phyloP scores from a whole-genome alignment of 2,797 vertebrate species.

The Hapalemur alaotrensis region DNA sequence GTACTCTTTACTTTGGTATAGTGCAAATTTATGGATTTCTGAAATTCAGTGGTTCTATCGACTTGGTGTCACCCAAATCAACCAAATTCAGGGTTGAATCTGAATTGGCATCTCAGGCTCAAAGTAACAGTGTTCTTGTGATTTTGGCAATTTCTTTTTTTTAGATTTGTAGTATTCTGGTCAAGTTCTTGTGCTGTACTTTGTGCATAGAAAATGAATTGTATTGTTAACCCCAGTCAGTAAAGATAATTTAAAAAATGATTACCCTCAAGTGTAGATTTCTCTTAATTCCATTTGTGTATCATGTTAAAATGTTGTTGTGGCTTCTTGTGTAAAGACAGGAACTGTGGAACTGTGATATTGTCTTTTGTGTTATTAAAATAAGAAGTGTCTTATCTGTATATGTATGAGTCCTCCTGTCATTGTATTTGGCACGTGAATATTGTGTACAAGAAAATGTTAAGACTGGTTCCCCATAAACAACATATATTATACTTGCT shows the following conservation, averaged over 20 bases:
- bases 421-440: conserved; percentile 94
- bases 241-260: conserved; percentile 79
- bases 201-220: conserved; percentile 84
- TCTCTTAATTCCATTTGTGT: conserved; percentile 92
- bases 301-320: conserved; percentile 84
- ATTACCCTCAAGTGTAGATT: conserved; percentile 84
- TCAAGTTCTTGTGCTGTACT: conserved; percentile 85
- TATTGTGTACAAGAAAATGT: conserved; percentile 92
- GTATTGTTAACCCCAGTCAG: conserved; percentile 82
- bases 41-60: conserved; percentile 84
- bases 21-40: conserved; percentile 84
- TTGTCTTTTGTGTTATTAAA: conserved; percentile 82
- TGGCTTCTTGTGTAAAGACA: conserved; percentile 88
- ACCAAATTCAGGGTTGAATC: conserved; percentile 86
- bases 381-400: conserved; percentile 95
- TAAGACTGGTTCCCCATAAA: conserved; percentile 90
- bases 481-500: conserved; percentile 90
- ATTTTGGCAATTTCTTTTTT: conserved; percentile 83
- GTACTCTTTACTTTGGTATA: conserved; percentile 84
- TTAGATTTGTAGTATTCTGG: conserved; percentile 85
- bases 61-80: conserved; percentile 81
- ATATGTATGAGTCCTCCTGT: conserved; percentile 87
- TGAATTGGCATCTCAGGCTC: conserved; percentile 85
- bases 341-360: conserved; percentile 87
- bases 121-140: conserved; percentile 86